Evolutionary conservation across 2,797 vertebrate genomes (phyloP).

Genomic region (Petrocephalus schoutedeni): DNA sequence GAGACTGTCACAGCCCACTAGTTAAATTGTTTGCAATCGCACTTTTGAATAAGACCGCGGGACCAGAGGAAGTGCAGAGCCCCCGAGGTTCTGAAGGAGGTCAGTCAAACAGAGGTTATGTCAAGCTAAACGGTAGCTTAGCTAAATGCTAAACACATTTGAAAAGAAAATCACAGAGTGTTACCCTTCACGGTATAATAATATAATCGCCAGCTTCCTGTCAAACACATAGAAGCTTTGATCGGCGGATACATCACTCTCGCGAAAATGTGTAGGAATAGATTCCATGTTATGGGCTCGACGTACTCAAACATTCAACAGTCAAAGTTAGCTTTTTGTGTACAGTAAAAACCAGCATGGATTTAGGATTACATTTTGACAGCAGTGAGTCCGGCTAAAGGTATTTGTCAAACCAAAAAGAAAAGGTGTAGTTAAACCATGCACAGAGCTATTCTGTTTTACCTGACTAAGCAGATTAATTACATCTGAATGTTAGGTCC

Average conservation of each 20-base stretch:
- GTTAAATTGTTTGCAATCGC: background rate
- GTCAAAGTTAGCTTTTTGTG: background rate
- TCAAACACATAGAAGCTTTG: background rate
- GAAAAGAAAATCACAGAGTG: conserved; percentile 7
- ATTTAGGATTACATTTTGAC: background rate
- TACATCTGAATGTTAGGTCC: background rate
- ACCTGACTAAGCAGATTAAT: background rate
- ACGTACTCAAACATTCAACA: background rate
- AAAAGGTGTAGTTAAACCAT: background rate
- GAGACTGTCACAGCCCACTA: background rate
- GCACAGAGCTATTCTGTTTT: background rate
- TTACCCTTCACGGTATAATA: conserved; percentile 19
- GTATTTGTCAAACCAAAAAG: background rate
- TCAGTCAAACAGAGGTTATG: conserved; percentile 16
- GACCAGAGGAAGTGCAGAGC: background rate
- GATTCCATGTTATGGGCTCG: background rate
- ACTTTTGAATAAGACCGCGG: background rate
- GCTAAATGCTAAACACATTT: conserved; percentile 22
- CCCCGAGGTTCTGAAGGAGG: conserved; percentile 10
- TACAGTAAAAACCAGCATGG: background rate
- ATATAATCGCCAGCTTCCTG: conserved; percentile 17
- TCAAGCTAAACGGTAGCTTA: conserved; percentile 17
- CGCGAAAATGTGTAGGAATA: background rate
- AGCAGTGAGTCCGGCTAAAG: background rate
- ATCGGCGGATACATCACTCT: background rate